Base-by-base conservation (phyloP, 2,113 vertebrate genomes). In the Pachyramphus minor region DNA sequence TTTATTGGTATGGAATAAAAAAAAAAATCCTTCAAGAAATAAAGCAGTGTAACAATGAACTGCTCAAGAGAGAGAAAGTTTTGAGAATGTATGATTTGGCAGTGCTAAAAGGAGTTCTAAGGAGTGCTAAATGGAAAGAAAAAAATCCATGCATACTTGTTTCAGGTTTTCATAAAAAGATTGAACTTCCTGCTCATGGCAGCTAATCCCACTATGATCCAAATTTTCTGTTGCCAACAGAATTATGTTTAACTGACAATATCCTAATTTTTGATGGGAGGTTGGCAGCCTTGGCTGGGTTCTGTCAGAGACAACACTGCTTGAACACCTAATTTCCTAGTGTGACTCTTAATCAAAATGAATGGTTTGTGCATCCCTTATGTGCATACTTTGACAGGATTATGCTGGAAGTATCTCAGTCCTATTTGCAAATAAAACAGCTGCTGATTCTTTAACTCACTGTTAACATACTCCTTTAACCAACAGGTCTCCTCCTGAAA, bases 221-320 rank as follows among this genome's bases (percentile, higher is more conserved):
- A 79, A 23, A 63, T 60, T 45, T 89, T 59, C 47, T 86, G 15
- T 73, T 80, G 44, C 41, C 10, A 59, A 5, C 21, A 72, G 58
- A 67, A 76, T 8, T 33, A 35, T 33, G 12, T 75, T 83, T 58
- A 84, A 52, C 23, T 87, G 68, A 56, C 18, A 50, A 4, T 14
- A 47, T 30, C 6, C 16, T 68, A 16, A 35, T 73, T 83, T 93
- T 83, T 82, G 20, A 5, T 31, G 28, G 28, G 9, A 6, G 0
- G 2, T 45, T 87, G 56, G 18, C 47, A 75, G 35, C 66, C 78
- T 90, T 84, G 79, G 12, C 11, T 87, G 6, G 0, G 0, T 75
- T 88, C 35, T 90, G 25, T 17, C 33, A 67, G 35, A 72, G 13
- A 39, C 0, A 0, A 9, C 5, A 2, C 52, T 56, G 23, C 49